Conservation (phyloP, 2,888 invertebrate genomes). For the Resseliella maxima region DNA sequence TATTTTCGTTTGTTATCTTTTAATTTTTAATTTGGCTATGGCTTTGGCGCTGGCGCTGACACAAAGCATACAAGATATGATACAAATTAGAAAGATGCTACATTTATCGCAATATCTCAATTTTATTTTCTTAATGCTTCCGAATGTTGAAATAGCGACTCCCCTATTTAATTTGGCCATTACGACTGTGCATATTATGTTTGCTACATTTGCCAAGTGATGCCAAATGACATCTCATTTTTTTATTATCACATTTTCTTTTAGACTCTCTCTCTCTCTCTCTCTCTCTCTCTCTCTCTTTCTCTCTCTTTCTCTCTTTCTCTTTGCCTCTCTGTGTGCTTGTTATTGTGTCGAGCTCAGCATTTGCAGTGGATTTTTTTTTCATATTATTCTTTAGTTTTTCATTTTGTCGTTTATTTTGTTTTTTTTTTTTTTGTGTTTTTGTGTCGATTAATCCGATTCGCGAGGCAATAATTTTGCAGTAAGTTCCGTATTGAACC, state of each 20-base stretch:
- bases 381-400: too few relatives aligned
- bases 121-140: conserved; percentile 3
- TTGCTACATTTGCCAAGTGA: not conserved
- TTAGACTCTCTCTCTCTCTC: too few relatives aligned
- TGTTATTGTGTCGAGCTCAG: not conserved
- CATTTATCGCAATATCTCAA: not conserved
- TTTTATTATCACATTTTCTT: conserved; percentile 33
- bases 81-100: conserved; percentile 13
- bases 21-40: too few relatives aligned
- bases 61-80: not conserved
- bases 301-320: too few relatives aligned
- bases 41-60: not conserved
- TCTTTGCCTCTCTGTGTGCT: too few relatives aligned
- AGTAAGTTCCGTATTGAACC: conserved; percentile 6
- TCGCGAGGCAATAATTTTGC: conserved; percentile 8
- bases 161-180: not conserved
- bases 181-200: not conserved
- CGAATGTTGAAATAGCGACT: not conserved
- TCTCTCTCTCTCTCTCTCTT: too few relatives aligned
- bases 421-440: not conserved
- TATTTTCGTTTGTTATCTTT: too few relatives aligned
- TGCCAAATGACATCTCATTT: conserved; percentile 2
- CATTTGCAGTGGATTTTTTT: not conserved
- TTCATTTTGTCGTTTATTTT: not conserved
- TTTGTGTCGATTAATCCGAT: not conserved